Evolutionary conservation across 2,888 invertebrate genomes (phyloP).

Genomic region (Capitulum mitella): DNA sequence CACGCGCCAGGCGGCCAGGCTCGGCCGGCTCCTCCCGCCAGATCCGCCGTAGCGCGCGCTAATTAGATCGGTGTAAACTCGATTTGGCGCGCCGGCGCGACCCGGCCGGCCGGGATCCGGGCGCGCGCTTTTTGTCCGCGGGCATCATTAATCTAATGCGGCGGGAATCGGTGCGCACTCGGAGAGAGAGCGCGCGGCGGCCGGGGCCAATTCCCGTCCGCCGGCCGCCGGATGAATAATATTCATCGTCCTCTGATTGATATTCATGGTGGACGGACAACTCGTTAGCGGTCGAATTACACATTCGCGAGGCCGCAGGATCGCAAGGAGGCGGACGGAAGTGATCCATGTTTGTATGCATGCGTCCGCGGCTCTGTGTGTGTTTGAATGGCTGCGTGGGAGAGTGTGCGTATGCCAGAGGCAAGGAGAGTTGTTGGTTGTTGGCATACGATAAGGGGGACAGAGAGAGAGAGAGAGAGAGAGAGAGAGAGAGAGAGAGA

Average conservation of each 20-base stretch:
- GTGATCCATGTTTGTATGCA: not conserved
- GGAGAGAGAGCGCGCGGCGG: not conserved
- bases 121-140: not conserved
- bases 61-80: constrained; percentile 20
- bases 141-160: constrained; percentile 6
- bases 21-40: too few relatives aligned
- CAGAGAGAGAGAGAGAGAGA: too few relatives aligned
- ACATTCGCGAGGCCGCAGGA: not conserved
- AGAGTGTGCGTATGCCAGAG: too few relatives aligned
- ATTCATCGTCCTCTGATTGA: constrained; percentile 1
- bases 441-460: too few relatives aligned
- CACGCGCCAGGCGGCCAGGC: too few relatives aligned
- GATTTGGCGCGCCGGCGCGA: not conserved
- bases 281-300: constrained; percentile 8
- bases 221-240: not conserved
- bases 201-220: not conserved
- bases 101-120: not conserved
- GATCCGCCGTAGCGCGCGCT: not conserved
- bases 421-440: too few relatives aligned
- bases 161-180: not conserved
- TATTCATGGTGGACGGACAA: constrained; percentile 7
- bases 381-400: too few relatives aligned
- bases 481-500: too few relatives aligned
- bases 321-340: not conserved
- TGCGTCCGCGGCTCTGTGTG: too few relatives aligned